Conservation (phyloP, 2,888 invertebrate species). For the Micropterix aruncella region DNA sequence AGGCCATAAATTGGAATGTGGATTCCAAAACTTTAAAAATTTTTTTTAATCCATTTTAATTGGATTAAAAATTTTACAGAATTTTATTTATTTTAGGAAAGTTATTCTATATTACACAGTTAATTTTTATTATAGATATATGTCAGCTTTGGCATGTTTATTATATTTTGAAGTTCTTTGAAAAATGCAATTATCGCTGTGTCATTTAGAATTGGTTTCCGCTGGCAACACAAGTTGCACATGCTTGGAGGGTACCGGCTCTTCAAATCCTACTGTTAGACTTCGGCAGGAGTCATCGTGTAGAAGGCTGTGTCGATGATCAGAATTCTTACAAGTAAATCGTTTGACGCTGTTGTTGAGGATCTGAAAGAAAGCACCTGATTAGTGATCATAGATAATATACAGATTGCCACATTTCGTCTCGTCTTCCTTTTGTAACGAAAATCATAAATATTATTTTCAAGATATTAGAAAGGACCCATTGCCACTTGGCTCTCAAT, state of each 20-base stretch:
- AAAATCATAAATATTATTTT: too few species aligned
- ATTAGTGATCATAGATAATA: neutral
- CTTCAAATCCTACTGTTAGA: neutral
- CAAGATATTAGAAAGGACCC: too few species aligned
- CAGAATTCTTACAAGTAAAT: neutral
- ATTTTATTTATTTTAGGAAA: too few species aligned
- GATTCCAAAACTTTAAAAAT: too few species aligned
- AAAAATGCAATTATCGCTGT: neutral
- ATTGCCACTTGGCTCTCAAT: too few species aligned
- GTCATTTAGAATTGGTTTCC: neutral
- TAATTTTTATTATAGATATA: neutral
- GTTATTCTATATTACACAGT: too few species aligned
- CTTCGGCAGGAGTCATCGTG: neutral
- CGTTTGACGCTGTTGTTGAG: neutral
- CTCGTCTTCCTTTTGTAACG: too few species aligned
- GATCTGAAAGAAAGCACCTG: neutral
- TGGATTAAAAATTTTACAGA: too few species aligned
- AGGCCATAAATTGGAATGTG: too few species aligned
- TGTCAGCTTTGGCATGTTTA: neutral
- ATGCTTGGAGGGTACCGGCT: neutral
- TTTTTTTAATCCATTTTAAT: too few species aligned
- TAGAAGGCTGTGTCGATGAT: neutral
- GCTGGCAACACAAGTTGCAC: neutral
- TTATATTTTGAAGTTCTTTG: neutral
- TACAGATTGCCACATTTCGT: too few species aligned